These are phyloP conservation scores for Umimayanthus chanpuru DNA, from an alignment of 92 coral and sea anemone genomes.

Conservation along the genomic window DNA sequence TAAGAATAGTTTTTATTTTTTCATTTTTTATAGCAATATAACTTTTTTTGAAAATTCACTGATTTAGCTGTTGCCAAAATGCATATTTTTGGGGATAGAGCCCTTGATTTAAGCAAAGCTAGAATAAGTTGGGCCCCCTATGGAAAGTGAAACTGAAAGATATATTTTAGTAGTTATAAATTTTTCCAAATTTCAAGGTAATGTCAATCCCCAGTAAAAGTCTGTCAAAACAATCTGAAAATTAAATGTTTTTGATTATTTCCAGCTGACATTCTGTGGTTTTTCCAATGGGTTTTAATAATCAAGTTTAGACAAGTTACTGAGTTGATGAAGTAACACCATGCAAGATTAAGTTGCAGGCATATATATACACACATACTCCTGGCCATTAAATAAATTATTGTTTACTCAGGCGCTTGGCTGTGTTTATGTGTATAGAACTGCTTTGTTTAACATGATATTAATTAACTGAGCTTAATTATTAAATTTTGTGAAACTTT, in stretches of 20 bases:
- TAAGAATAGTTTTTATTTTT: too few relatives aligned
- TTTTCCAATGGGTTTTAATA: neutral
- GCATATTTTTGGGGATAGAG: too few relatives aligned
- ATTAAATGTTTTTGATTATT: neutral
- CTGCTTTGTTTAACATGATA: neutral
- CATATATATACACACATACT: neutral
- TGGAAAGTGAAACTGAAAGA: too few relatives aligned
- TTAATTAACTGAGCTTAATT: neutral
- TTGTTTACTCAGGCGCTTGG: neutral
- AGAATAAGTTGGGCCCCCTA: too few relatives aligned
- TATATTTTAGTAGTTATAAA: too few relatives aligned
- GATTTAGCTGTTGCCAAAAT: too few relatives aligned
- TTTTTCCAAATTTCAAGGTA: too few relatives aligned
- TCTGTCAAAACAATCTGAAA: neutral
- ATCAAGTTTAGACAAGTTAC: neutral
- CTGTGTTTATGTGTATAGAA: neutral
- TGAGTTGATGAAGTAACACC: neutral
- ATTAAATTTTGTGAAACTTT: too few relatives aligned
- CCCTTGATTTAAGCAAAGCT: too few relatives aligned
- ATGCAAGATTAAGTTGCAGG: neutral
- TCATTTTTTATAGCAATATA: too few relatives aligned
- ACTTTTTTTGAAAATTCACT: too few relatives aligned
- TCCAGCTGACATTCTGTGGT: neutral
- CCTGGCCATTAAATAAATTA: neutral
- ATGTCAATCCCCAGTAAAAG: too few relatives aligned